Percentiles rank a stretch among this genome's conserved stretches.
Evolutionary conservation across 2,113 vertebrate genomes (phyloP).

Genomic region (Onychostruthus taczanowskii): DNA sequence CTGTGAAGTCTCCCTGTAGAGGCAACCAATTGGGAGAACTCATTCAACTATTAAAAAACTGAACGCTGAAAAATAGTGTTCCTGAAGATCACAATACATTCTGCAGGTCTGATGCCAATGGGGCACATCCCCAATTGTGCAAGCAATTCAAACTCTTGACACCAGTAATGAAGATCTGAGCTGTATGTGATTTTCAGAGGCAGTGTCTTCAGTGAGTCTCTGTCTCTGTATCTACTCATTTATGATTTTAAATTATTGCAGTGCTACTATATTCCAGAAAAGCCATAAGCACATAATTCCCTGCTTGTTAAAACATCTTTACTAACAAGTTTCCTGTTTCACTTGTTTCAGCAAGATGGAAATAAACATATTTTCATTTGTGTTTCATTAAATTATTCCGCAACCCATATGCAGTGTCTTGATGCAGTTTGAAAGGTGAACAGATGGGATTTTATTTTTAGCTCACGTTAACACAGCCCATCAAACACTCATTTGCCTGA

Average conservation of each 20-base stretch:
- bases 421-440: conserved; percentile 74
- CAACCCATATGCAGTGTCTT: conserved; percentile 47
- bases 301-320: conserved; percentile 48
- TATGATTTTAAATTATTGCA: not conserved
- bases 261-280: not conserved
- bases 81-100: not conserved
- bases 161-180: not conserved
- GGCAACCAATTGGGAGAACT: not conserved
- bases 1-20: not conserved
- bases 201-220: not conserved
- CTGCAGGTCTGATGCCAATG: not conserved
- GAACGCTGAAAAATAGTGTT: fast-evolving
- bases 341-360: conserved; percentile 34
- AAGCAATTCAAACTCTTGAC: not conserved
- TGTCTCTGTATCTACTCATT: not conserved
- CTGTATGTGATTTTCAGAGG: not conserved
- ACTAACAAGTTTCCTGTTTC: conserved; percentile 49
- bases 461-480: conserved; percentile 69
- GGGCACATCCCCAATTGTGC: not conserved
- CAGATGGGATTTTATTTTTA: conserved; percentile 82
- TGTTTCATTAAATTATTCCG: conserved; percentile 64
- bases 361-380: conserved; percentile 68
- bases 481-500: conserved; percentile 73
- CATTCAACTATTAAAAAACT: not conserved
- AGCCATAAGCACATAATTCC: not conserved